Evolutionary conservation across 2,113 vertebrate species (phyloP).

Genomic region (Paradoxurus hermaphroditus): DNA sequence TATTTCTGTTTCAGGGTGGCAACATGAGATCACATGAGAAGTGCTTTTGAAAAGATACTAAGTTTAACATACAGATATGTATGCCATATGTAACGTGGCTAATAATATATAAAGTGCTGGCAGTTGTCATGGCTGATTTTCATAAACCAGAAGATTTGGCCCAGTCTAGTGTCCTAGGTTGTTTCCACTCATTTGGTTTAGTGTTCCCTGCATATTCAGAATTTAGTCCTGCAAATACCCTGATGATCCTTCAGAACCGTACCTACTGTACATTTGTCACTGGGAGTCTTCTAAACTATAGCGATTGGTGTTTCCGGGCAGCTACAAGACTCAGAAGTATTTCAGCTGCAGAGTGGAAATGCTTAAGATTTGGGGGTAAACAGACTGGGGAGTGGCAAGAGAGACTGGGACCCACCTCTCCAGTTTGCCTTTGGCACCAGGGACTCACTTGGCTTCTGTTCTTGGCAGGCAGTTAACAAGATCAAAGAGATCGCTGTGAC

Average conservation of each 20-base stretch:
- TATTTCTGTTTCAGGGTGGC: background rate
- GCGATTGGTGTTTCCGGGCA: background rate
- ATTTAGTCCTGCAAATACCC: background rate
- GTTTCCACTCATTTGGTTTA: background rate
- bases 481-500: slow-evolving; percentile 93
- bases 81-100: background rate
- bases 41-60: background rate
- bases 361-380: background rate
- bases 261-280: background rate
- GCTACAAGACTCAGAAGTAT: background rate
- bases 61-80: background rate
- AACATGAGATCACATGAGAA: background rate
- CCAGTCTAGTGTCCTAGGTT: background rate
- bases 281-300: background rate
- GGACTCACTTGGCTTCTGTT: slow-evolving; percentile 53
- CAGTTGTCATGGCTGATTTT: background rate
- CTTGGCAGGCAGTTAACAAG: slow-evolving; percentile 91
- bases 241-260: background rate
- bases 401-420: background rate
- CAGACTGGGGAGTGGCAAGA: background rate
- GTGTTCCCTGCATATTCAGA: background rate
- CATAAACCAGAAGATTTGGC: background rate
- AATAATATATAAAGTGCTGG: background rate
- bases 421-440: background rate
- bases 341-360: background rate